Percentiles rank a stretch among this genome's conserved stretches.
phyloP scores from a whole-genome alignment of 2,888 invertebrate species.

The Xanthia togata region DNA sequence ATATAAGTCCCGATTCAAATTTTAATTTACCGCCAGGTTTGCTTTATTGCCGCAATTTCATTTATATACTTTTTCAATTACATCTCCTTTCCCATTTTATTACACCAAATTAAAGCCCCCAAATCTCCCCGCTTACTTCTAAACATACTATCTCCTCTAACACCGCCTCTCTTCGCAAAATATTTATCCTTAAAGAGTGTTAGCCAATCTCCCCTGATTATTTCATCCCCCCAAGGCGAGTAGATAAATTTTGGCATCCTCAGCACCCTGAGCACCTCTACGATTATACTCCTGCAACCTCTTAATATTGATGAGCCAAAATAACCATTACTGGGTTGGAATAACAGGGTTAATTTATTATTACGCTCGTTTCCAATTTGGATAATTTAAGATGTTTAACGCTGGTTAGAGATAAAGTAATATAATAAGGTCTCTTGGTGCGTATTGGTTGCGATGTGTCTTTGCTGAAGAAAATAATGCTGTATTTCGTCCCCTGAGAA shows the following conservation, averaged over 20 bases:
- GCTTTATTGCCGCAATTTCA: neutral
- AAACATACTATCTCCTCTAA: conserved; percentile 27
- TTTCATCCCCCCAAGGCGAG: conserved; percentile 72
- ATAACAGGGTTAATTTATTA: conserved; percentile 65
- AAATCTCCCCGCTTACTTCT: conserved; percentile 15
- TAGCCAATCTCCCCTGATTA: conserved; percentile 76
- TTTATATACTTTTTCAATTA: neutral
- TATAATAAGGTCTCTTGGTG: conserved; percentile 11
- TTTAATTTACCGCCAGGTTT: neutral
- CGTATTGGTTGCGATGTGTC: neutral
- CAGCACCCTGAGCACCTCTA: conserved; percentile 63
- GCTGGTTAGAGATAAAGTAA: conserved; percentile 19
- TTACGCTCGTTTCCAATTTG: conserved; percentile 57
- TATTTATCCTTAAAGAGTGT: conserved; percentile 71
- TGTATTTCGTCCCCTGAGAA: neutral
- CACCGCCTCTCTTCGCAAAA: conserved; percentile 43
- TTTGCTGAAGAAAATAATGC: neutral
- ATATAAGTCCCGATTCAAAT: neutral
- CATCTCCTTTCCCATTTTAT: neutral
- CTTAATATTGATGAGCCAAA: conserved; percentile 74
- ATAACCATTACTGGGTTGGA: conserved; percentile 67
- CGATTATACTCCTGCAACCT: conserved; percentile 69
- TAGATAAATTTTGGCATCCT: conserved; percentile 71
- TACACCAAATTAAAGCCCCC: conserved; percentile 14
- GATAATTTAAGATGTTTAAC: conserved; percentile 42